These are phyloP conservation scores for Gobiocypris rarus DNA, from an alignment of 2,113 vertebrate species.

Conservation along the genomic window DNA sequence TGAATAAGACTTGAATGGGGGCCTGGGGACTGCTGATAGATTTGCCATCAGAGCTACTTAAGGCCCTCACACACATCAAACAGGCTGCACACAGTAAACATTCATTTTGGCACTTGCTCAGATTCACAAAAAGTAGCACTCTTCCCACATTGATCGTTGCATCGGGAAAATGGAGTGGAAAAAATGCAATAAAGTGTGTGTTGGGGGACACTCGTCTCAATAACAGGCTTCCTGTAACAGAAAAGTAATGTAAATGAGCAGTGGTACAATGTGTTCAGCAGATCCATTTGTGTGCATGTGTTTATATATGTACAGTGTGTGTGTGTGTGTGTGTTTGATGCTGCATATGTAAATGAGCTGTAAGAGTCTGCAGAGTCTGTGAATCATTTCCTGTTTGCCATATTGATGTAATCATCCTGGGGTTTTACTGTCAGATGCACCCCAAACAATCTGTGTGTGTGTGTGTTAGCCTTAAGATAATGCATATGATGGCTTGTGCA, in stretches of 20 bases:
- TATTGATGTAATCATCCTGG: conserved; percentile 57
- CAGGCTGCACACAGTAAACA: conserved; percentile 17
- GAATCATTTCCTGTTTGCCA: conserved; percentile 59
- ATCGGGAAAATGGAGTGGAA: conserved; percentile 33
- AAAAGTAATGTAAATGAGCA: conserved; percentile 26
- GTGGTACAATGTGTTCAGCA: conserved; percentile 13
- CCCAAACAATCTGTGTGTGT: conserved; percentile 42
- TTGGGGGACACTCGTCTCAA: conserved; percentile 24
- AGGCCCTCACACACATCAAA: conserved; percentile 29
- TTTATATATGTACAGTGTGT: conserved; percentile 39
- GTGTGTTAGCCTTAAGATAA: conserved; percentile 11
- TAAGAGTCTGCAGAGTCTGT: conserved; percentile 52
- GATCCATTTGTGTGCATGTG: conserved; percentile 38
- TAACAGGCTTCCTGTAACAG: conserved; percentile 38
- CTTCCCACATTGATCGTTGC: background rate
- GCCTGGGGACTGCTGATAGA: conserved; percentile 42
- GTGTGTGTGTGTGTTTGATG: conserved; percentile 34
- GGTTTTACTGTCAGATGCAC: conserved; percentile 47
- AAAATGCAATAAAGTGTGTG: conserved; percentile 15
- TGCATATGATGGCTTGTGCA: background rate
- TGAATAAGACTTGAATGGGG: conserved; percentile 47
- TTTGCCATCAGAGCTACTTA: conserved; percentile 57
- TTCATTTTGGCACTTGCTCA: conserved; percentile 24
- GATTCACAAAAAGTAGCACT: conserved; percentile 25
- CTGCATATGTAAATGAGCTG: conserved; percentile 53